These are phyloP conservation scores for Podarcis raffonei DNA, from an alignment of 2,113 vertebrate species.

Conservation along the genomic window DNA sequence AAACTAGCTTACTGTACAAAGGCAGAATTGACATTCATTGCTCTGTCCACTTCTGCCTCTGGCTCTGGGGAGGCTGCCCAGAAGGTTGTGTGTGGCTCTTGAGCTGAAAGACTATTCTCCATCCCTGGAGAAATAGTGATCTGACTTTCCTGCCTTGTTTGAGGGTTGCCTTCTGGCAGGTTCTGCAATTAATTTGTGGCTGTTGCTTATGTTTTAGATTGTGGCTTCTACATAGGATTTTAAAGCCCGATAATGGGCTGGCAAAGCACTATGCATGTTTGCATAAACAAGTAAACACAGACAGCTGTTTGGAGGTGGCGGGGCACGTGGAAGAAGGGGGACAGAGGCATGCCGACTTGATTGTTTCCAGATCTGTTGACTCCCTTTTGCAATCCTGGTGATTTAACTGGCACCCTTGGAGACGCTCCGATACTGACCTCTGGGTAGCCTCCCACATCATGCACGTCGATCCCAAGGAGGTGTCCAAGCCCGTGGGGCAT, in stretches of 20 bases:
- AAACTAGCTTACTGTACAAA: too few relatives aligned
- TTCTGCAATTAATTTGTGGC: neutral
- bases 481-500: constrained; percentile 98
- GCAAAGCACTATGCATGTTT: neutral
- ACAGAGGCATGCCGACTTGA: neutral
- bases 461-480: constrained; percentile 94
- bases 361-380: neutral
- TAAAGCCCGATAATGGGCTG: neutral
- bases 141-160: neutral
- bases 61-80: too few relatives aligned
- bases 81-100: too few relatives aligned
- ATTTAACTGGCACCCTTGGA: constrained; percentile 26
- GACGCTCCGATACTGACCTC: constrained; percentile 80
- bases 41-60: too few relatives aligned
- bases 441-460: constrained; percentile 96
- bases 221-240: neutral
- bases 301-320: neutral
- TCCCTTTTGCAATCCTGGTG: neutral
- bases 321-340: neutral
- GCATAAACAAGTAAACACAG: neutral
- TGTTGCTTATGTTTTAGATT: neutral
- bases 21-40: too few relatives aligned
- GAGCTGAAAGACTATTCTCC: too few relatives aligned
- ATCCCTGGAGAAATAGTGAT: neutral
- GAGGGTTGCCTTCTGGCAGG: too few relatives aligned